Conservation (phyloP, 64 coral and sea anemone genomes). For the Acropora tenuis region DNA sequence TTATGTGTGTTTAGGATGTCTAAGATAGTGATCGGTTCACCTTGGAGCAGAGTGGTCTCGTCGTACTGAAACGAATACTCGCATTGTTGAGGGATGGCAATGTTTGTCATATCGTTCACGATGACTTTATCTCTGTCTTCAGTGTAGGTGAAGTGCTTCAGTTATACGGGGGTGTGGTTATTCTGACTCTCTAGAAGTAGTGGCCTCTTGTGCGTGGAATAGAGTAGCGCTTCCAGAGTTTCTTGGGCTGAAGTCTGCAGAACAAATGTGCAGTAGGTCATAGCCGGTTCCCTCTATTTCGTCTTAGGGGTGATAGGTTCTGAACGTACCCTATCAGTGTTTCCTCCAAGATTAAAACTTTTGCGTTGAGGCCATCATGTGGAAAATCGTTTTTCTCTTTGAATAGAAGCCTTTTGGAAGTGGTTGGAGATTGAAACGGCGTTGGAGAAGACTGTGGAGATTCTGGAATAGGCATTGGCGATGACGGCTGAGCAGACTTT, state of each 20-base stretch:
- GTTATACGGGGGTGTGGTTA: constrained; percentile 53
- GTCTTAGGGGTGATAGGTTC: constrained; percentile 38
- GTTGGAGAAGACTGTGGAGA: constrained; percentile 35
- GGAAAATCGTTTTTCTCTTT: constrained; percentile 31
- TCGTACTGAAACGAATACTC: constrained; percentile 74
- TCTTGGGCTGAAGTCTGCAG: constrained; percentile 60
- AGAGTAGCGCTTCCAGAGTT: constrained; percentile 54
- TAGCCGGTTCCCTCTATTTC: constrained; percentile 63
- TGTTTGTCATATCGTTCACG: constrained; percentile 68
- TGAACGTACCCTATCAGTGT: constrained; percentile 71
- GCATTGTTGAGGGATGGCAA: constrained; percentile 62
- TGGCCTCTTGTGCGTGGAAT: constrained; percentile 68
- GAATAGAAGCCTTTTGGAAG: constrained; percentile 26
- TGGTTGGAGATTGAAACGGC: constrained; percentile 24
- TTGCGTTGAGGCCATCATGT: constrained; percentile 27
- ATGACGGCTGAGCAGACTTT: constrained; percentile 13
- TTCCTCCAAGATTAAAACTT: constrained; percentile 41
- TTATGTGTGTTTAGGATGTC: constrained; percentile 44
- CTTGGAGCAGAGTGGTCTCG: constrained; percentile 4
- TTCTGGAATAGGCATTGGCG: constrained; percentile 43
- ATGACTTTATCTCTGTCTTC: constrained; percentile 52
- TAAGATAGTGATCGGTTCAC: constrained; percentile 31
- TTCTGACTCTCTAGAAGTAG: constrained; percentile 60
- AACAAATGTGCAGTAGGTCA: constrained; percentile 62
- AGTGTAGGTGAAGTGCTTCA: constrained; percentile 61